Percentiles rank a stretch among this genome's conserved stretches.
These are phyloP conservation scores for Leptinotarsa texana DNA, from an alignment of 1,140 invertebrate genomes.

Conservation along the genomic window DNA sequence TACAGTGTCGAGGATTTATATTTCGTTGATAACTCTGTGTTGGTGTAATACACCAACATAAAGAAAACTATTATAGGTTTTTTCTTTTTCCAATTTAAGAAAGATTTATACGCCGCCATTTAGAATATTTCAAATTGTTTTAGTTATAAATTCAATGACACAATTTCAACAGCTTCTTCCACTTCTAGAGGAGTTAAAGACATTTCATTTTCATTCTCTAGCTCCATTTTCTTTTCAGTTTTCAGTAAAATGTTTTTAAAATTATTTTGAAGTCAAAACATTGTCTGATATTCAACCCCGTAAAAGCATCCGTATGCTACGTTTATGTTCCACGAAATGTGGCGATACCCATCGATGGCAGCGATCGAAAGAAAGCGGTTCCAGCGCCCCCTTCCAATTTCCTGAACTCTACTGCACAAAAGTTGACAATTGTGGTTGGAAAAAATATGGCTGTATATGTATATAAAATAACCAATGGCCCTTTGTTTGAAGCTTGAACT, in stretches of 20 bases:
- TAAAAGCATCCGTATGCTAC: not conserved
- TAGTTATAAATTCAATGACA: too few species aligned
- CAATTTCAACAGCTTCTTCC: too few species aligned
- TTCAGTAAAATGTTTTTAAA: not conserved
- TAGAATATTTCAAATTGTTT: too few species aligned
- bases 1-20: too few species aligned
- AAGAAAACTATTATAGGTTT: too few species aligned
- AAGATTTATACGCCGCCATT: too few species aligned
- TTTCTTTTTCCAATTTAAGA: too few species aligned
- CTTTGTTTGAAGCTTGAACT: slow-evolving; percentile 45
- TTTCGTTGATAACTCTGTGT: too few species aligned
- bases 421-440: slow-evolving; percentile 38
- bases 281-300: not conserved
- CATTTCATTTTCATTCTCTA: not conserved
- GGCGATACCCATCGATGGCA: slow-evolving; percentile 15
- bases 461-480: slow-evolving; percentile 51
- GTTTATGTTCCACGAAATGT: slow-evolving; percentile 10
- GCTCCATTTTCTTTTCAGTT: not conserved
- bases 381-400: slow-evolving; percentile 24
- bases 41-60: too few species aligned
- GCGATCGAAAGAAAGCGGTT: slow-evolving; percentile 29
- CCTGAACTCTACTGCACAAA: slow-evolving; percentile 23
- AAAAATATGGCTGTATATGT: slow-evolving; percentile 51
- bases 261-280: not conserved
- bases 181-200: not conserved